Evolutionary conservation across 1,140 invertebrate species (phyloP), one percentile per base, ranked within the genome.

Genomic region (Tetramorium simillimum): DNA sequence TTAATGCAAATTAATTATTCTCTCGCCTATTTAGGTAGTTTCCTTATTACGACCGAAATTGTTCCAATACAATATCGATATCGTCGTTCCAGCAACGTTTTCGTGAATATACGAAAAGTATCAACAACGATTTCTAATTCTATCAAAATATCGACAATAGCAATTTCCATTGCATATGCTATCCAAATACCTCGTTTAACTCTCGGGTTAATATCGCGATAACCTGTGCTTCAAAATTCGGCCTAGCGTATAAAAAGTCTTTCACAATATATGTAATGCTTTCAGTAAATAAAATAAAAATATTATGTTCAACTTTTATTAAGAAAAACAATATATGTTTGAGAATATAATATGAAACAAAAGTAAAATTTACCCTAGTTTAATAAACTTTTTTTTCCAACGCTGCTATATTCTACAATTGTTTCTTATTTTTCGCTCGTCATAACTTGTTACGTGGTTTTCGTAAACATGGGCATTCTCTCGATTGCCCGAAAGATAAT

Each of bases 401-500:
- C 33, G 33, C 3, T 33, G 33, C 33, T 33, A 33, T 4, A 51
- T 75, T 21, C 43, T 4, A 24, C 10, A 21, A 14, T 9, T 5
- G 7, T 5, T n/a, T 62, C 4, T 63, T 33, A 9, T 37, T 51
- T 46, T 9, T 60, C 16, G n/a, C 7, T 62, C 2, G 2, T 76
- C 37, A 33, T 37, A 28, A 12, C 24, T 77, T 21, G 21, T 24
- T 77, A 33, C 9, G 5, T 5, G 6, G 0, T 24, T n/a, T 10
- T 58, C 16, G 5, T 24, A 37, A 24, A 58, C 16, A 18, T 46
- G 12, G 4, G 7, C 18, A 16, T 53, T 33, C 5, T 24, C 65
- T 60, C 49, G 40, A 73, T 58, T n/a, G 28, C 18, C 16, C 16
- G 56, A 53, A 28, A 33, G 58, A 67, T 89, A 84, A 90, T 87